Conservation (phyloP, 2,113 vertebrate genomes). For the Regulus satrapa region DNA sequence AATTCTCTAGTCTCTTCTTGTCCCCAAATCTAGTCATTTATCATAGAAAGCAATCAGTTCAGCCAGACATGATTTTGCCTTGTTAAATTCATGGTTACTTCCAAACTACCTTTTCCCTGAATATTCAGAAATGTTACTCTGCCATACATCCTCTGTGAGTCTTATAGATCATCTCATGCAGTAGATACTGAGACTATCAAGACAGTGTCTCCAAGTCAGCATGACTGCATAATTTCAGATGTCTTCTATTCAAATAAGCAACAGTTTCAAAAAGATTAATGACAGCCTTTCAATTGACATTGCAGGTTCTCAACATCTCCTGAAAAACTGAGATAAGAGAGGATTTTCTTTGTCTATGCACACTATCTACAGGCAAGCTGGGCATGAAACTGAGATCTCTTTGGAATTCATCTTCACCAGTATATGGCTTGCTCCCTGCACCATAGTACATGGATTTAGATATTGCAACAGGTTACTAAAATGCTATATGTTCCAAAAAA, state of each 20-base stretch:
- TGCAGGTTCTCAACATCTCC: background rate
- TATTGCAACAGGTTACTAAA: background rate
- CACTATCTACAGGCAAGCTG: background rate
- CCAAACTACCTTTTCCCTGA: background rate
- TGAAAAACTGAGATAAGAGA: background rate
- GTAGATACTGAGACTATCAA: background rate
- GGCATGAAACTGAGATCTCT: background rate
- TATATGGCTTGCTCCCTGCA: background rate
- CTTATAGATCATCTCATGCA: background rate
- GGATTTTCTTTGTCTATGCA: background rate
- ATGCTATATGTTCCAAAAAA: background rate
- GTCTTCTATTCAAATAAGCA: background rate
- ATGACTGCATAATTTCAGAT: background rate
- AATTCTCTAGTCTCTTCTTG: background rate
- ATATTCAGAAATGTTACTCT: background rate
- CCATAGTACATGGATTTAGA: background rate
- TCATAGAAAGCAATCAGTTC: background rate
- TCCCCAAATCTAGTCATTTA: background rate
- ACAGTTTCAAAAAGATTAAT: background rate
- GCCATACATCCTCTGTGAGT: accelerated
- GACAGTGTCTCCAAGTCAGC: background rate
- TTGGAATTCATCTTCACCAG: background rate
- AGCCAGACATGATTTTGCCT: background rate
- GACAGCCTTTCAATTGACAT: background rate
- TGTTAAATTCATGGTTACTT: background rate